Conservation (phyloP, 92 coral and sea anemone species). For the Montipora capitata region DNA sequence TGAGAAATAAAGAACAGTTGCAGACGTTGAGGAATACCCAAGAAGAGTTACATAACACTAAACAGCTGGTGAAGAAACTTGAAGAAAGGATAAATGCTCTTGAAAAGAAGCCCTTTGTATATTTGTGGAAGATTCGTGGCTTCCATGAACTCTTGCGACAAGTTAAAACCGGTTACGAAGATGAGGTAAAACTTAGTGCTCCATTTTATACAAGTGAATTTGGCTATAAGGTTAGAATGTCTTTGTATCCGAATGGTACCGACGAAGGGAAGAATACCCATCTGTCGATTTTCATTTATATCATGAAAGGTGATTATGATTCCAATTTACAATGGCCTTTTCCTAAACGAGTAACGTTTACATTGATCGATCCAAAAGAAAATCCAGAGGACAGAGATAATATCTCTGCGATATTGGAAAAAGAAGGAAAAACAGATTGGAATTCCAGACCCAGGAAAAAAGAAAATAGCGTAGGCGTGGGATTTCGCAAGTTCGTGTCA, state of each 20-base stretch:
- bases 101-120: background rate
- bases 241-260: constrained; percentile 25
- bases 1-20: background rate
- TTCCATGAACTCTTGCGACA: constrained; percentile 1
- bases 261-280: constrained; percentile 7
- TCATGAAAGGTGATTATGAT: constrained; percentile 70
- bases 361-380: constrained; percentile 62
- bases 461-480: background rate
- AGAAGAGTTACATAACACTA: background rate
- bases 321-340: constrained; percentile 69
- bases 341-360: constrained; percentile 23
- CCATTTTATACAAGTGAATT: constrained; percentile 58
- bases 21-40: background rate
- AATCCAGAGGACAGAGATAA: background rate
- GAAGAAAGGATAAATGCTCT: background rate
- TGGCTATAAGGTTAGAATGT: constrained; percentile 55
- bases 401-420: background rate
- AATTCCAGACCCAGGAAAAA: background rate
- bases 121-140: constrained; percentile 51
- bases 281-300: constrained; percentile 31
- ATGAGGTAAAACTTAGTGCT: background rate
- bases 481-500: background rate
- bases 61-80: background rate
- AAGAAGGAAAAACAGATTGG: too few relatives aligned
- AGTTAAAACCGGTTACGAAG: constrained; percentile 1